Conservation (phyloP, 2,888 invertebrate genomes). For the Phaedon cochleariae region DNA sequence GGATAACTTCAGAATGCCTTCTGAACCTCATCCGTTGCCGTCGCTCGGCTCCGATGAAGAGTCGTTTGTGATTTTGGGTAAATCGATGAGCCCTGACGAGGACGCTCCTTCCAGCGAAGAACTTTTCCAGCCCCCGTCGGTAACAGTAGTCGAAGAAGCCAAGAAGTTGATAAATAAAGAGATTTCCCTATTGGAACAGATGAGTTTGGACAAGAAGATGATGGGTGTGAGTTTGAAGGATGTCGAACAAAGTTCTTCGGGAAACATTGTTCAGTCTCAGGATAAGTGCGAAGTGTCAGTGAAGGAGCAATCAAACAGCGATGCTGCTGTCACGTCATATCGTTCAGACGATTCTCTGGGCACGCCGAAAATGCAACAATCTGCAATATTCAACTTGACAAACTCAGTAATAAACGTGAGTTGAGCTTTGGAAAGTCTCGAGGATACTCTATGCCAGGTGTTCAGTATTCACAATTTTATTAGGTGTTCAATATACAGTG, state of each 20-base stretch:
- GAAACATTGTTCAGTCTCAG: background rate
- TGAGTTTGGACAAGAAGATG: background rate
- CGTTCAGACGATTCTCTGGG: background rate
- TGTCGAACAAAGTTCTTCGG: background rate
- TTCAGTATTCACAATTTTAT: too few species aligned
- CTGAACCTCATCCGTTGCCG: slow-evolving; percentile 33
- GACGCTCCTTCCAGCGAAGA: slow-evolving; percentile 20
- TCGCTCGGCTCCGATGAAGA: slow-evolving; percentile 41
- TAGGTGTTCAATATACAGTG: too few species aligned
- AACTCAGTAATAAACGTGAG: background rate
- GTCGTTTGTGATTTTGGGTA: slow-evolving; percentile 47
- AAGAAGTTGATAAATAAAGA: slow-evolving; percentile 42
- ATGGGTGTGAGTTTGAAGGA: background rate
- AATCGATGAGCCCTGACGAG: slow-evolving; percentile 34
- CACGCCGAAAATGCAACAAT: background rate
- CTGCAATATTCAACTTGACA: background rate
- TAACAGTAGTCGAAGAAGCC: slow-evolving; percentile 37
- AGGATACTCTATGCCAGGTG: too few species aligned
- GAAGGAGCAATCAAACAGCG: background rate
- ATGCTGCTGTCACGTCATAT: background rate
- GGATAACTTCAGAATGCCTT: slow-evolving; percentile 29
- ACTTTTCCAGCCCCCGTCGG: background rate
- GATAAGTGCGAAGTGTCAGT: background rate
- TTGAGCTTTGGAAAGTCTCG: too few species aligned
- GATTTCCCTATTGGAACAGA: slow-evolving; percentile 30